Base-by-base conservation (phyloP, 2,113 vertebrate genomes). In the Rhadina sibilatrix region DNA sequence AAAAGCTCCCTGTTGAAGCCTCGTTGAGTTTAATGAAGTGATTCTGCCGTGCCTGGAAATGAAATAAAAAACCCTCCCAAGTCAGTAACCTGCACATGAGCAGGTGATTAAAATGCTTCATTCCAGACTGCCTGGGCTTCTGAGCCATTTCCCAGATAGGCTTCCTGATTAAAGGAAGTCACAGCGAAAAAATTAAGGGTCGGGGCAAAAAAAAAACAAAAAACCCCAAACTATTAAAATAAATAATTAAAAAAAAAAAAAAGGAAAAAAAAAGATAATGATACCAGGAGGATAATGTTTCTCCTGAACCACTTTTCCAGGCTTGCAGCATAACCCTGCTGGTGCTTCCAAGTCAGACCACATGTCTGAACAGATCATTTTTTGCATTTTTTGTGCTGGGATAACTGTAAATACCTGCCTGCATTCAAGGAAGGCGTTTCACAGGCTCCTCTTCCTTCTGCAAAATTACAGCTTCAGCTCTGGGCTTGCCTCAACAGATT, bases 1-100 rank as follows among this genome's bases (percentile, higher is more conserved):
- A 80, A 88, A 82, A 83, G 78, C 54, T 94, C 66, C 57, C 82
- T 24, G n/a, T 35, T 77, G 84, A 91, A 93, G 66, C 63, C 71
- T 96, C 44, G 2, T 74, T 90, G 75, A 31, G 63, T 88, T 97
- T 86, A 91, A 82, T 79, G 88, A 85, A 95, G 93, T 89, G 86
- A 89, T 66, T 81, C 59, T 82, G 54, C 82, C 0, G 2, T 40
- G 69, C 42, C 89, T 84, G 81, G 87, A 37, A 81, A 61, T 70
- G 76, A 70, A 87, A 94, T 71, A 25, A 79, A 89, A 89, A 59
- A 2, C 74, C 60, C 69, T 28, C n/a, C n/a, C 53, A 19, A 83
- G 84, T 42, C 63, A 24, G 71, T 40, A 70, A 63, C 68, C 53
- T 91, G 72, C 90, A 69, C 24, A 8, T 19, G 54, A 84, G 38